These are phyloP conservation scores for Anaspis maculata DNA, from an alignment of 2,888 invertebrate genomes.

Conservation along the genomic window DNA sequence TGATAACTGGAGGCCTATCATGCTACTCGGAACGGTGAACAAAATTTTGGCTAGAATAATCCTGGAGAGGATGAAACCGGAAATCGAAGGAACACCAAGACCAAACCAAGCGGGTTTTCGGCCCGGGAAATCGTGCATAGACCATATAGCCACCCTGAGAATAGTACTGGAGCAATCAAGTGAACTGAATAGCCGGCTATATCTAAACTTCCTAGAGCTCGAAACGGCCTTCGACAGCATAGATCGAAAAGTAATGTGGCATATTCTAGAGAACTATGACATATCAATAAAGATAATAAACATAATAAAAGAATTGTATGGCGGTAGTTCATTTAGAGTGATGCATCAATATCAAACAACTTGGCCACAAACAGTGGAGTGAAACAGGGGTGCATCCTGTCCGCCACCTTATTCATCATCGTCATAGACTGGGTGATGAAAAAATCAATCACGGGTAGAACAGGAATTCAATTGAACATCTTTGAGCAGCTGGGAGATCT, in stretches of 20 bases:
- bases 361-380: neutral
- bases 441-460: neutral
- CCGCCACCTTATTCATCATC: neutral
- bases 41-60: neutral
- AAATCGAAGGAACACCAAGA: neutral
- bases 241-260: neutral
- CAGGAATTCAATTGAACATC: neutral
- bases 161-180: neutral
- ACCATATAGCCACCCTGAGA: neutral
- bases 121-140: neutral
- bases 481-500: neutral
- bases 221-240: neutral
- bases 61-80: neutral
- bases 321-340: neutral
- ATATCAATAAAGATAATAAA: neutral
- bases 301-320: neutral
- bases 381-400: neutral
- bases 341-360: neutral
- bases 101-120: neutral
- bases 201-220: neutral
- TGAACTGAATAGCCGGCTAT: neutral
- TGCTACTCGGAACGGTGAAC: neutral
- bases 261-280: neutral
- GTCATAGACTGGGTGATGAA: neutral
- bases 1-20: too few relatives aligned